A percentile compares a stretch with the other conserved stretches of the same genome.
phyloP scores from a whole-genome alignment of 2,888 invertebrate species.

The Epinotia nisella region DNA sequence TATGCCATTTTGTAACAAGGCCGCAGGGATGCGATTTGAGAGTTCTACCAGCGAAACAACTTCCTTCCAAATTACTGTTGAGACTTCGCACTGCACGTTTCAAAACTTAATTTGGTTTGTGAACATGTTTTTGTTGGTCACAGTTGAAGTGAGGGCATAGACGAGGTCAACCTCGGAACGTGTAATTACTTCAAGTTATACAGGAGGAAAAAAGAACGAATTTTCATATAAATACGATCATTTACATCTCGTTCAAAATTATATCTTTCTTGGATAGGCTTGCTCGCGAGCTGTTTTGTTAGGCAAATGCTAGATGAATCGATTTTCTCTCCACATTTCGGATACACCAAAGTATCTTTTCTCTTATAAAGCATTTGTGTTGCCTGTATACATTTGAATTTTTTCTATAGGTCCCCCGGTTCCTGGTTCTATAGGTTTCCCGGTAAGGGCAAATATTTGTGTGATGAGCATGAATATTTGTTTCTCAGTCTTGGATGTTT shows the following conservation, averaged over 20 bases:
- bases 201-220: neutral
- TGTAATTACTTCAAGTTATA: slow-evolving; percentile 7
- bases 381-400: too few relatives aligned
- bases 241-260: neutral
- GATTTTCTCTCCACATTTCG: neutral
- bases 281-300: neutral
- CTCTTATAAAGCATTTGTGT: too few relatives aligned
- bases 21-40: neutral
- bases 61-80: slow-evolving; percentile 22
- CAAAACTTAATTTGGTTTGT: slow-evolving; percentile 18
- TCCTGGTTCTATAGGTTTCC: too few relatives aligned
- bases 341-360: too few relatives aligned
- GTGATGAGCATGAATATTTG: too few relatives aligned
- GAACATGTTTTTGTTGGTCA: slow-evolving; percentile 7
- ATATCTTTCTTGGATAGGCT: neutral
- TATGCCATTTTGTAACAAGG: neutral
- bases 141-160: slow-evolving; percentile 7
- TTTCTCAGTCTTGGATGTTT: too few relatives aligned
- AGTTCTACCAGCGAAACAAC: slow-evolving; percentile 11
- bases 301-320: too few relatives aligned
- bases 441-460: too few relatives aligned
- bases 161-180: neutral
- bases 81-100: slow-evolving; percentile 7
- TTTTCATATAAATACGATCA: neutral
- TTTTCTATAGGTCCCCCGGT: too few relatives aligned